These are phyloP conservation scores for Murina feae DNA, from an alignment of 2,113 vertebrate species.

Conservation along the genomic window DNA sequence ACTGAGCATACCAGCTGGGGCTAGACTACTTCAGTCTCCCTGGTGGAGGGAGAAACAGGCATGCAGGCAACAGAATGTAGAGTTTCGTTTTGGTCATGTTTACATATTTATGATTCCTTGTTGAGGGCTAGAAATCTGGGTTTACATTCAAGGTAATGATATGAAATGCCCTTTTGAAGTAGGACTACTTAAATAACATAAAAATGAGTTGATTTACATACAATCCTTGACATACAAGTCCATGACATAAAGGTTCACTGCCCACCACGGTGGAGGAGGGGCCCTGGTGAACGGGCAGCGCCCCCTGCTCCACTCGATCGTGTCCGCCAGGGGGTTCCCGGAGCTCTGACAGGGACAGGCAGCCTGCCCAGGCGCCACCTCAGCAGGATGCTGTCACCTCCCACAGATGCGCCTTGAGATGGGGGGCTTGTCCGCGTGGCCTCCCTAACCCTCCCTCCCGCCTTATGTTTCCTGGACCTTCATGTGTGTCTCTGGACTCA, in stretches of 20 bases:
- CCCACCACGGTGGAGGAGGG: neutral
- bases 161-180: neutral
- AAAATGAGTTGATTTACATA: neutral
- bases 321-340: neutral
- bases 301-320: accelerated
- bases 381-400: neutral
- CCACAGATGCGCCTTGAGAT: accelerated
- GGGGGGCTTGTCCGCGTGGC: accelerated
- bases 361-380: neutral
- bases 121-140: neutral
- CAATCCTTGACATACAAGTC: neutral
- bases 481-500: neutral
- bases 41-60: neutral
- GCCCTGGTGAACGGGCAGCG: accelerated
- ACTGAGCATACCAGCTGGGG: too few relatives aligned
- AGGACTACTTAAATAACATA: neutral
- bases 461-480: neutral
- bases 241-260: neutral
- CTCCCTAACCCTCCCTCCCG: neutral
- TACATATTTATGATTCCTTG: neutral
- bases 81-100: neutral
- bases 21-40: neutral
- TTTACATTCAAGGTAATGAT: neutral
- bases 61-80: neutral
- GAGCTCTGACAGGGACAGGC: neutral